Percentiles rank a stretch among this genome's conserved stretches.
phyloP scores from a whole-genome alignment of 2,888 invertebrate genomes.

The Gisinianus flammeolus region DNA sequence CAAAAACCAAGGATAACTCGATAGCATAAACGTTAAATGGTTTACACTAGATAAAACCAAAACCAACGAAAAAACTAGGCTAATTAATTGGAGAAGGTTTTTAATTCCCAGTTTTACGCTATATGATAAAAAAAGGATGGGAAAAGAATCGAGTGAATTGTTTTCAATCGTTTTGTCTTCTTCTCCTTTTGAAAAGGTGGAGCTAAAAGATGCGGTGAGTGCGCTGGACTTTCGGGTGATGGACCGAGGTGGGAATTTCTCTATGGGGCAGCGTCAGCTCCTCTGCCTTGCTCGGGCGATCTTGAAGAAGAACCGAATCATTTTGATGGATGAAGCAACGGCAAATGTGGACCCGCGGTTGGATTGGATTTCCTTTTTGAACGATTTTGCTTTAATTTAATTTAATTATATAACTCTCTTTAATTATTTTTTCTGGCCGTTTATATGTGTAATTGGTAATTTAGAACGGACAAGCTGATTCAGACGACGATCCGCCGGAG shows the following conservation, averaged over 20 bases:
- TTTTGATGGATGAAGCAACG: conserved; percentile 56
- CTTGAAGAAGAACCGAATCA: conserved; percentile 49
- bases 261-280: conserved; percentile 52
- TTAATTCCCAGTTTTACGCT: no score
- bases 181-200: no score
- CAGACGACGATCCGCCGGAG: conserved; percentile 81
- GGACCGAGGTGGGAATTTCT: conserved; percentile 52
- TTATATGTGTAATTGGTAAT: not conserved
- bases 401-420: not conserved
- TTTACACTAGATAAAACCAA: no score
- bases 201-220: conserved; percentile 45
- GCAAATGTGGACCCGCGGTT: conserved; percentile 60
- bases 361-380: not conserved
- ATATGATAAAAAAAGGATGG: no score
- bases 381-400: not conserved
- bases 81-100: no score
- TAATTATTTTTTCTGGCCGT: not conserved
- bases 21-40: no score
- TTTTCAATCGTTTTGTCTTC: no score
- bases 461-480: conserved; percentile 77
- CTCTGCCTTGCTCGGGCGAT: conserved; percentile 54
- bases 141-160: no score
- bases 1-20: no score
- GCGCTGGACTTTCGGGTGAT: conserved; percentile 46
- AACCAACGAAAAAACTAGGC: no score